These are phyloP conservation scores for Ceriagrion tenellum DNA, from an alignment of 2,888 invertebrate genomes.

Conservation along the genomic window DNA sequence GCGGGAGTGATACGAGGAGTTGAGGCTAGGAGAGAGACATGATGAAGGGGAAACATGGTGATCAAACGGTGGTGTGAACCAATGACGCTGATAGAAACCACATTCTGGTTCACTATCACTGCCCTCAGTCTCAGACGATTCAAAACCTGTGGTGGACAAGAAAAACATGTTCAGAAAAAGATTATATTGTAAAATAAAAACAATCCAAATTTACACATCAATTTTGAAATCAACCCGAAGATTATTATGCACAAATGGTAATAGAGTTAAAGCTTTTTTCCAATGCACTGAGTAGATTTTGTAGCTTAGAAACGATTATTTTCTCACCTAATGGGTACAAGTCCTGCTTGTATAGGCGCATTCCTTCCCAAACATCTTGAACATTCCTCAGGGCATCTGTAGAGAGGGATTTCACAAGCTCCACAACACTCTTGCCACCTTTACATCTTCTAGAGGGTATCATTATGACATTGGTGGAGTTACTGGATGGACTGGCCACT, in stretches of 20 bases:
- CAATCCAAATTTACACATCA: not conserved
- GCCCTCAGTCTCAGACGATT: constrained; percentile 78
- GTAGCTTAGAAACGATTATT: not conserved
- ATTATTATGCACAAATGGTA: too few relatives aligned
- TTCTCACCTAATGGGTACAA: constrained; percentile 54
- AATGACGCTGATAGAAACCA: constrained; percentile 76
- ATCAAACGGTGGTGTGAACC: constrained; percentile 75
- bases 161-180: not conserved
- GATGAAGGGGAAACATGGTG: constrained; percentile 22
- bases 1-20: constrained; percentile 50
- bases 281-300: not conserved
- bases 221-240: too few relatives aligned
- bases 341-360: constrained; percentile 61
- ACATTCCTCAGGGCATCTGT: constrained; percentile 19
- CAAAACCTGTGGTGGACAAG: constrained; percentile 75
- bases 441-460: constrained; percentile 58
- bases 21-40: constrained; percentile 48
- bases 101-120: constrained; percentile 77
- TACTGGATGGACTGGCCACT: constrained; percentile 4
- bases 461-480: constrained; percentile 25
- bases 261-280: not conserved
- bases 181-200: not conserved
- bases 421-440: constrained; percentile 45
- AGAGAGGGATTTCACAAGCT: constrained; percentile 25
- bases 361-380: constrained; percentile 56